Conservation (phyloP, 2,113 vertebrate species). For the Motacilla alba region DNA sequence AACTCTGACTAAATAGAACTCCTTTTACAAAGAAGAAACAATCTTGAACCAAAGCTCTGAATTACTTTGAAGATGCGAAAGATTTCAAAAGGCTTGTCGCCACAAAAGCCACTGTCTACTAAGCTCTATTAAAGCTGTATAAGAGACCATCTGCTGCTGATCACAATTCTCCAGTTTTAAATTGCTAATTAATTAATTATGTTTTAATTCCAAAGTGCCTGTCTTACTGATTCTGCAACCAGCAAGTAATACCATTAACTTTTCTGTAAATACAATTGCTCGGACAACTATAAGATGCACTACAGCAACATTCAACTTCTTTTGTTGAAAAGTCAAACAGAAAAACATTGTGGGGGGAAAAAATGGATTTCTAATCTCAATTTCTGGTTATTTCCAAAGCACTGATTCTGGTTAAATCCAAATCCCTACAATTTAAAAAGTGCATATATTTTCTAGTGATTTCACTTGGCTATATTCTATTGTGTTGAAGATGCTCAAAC, state of each 20-base stretch:
- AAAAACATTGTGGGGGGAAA: neutral
- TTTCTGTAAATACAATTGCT: neutral
- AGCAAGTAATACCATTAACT: neutral
- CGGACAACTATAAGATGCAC: neutral
- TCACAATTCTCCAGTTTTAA: neutral
- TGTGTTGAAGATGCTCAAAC: neutral
- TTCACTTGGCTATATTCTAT: neutral
- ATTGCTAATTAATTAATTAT: neutral
- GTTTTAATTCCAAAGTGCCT: neutral
- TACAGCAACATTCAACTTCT: neutral
- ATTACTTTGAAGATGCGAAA: neutral
- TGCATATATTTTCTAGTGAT: neutral
- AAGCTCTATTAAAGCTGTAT: neutral
- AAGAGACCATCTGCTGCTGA: neutral
- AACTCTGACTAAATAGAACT: neutral
- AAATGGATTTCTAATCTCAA: neutral
- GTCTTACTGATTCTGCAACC: neutral
- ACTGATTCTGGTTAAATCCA: neutral
- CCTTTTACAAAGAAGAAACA: neutral
- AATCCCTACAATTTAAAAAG: neutral
- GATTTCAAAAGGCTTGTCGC: neutral
- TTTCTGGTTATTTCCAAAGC: neutral
- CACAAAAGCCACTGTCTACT: neutral
- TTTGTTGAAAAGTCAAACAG: neutral
- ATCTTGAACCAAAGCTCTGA: neutral